Conservation (phyloP, 2,113 vertebrate genomes). For the Gobio gobio region DNA sequence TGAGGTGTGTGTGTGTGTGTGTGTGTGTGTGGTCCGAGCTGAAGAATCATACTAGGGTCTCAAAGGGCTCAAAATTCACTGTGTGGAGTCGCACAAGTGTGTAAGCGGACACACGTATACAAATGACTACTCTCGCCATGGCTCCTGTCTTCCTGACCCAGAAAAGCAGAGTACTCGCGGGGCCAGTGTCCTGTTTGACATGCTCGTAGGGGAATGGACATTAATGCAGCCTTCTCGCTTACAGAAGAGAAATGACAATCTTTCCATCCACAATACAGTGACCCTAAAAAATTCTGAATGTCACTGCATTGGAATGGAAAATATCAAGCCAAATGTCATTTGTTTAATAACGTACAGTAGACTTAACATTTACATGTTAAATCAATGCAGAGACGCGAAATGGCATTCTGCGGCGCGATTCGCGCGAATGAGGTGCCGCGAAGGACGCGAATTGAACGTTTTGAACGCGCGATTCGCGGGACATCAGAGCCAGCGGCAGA, state of each 20-base stretch:
- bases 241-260: neutral
- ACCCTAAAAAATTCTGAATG: neutral
- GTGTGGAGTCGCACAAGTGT: neutral
- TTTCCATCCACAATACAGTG: neutral
- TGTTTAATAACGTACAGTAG: neutral
- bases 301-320: neutral
- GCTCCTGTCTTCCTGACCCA: constrained; percentile 60
- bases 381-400: too few relatives aligned
- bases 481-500: too few relatives aligned
- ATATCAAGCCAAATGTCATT: neutral
- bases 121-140: constrained; percentile 13
- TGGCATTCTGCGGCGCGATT: too few relatives aligned
- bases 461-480: too few relatives aligned
- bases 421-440: too few relatives aligned
- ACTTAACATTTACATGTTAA: too few relatives aligned
- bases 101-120: neutral
- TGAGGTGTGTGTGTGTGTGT: constrained; percentile 1
- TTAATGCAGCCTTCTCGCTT: neutral
- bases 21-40: neutral
- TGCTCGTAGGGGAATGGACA: neutral
- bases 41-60: neutral
- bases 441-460: too few relatives aligned
- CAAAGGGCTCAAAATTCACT: constrained; percentile 9
- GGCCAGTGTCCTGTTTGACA: constrained; percentile 52
- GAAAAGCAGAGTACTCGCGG: constrained; percentile 53